Evolutionary conservation across 2,888 invertebrate genomes (phyloP).

Genomic region (Drosophila multiciliata): DNA sequence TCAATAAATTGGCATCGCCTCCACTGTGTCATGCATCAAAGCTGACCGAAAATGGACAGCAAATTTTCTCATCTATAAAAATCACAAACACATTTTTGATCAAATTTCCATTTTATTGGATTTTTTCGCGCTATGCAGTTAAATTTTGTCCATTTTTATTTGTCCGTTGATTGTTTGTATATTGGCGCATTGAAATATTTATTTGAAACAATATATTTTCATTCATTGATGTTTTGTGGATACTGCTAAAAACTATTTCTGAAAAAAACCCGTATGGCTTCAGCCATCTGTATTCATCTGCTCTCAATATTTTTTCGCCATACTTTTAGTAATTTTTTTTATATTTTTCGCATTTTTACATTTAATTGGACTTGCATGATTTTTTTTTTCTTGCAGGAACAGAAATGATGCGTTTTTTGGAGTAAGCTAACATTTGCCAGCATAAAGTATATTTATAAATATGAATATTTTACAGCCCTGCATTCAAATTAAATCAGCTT

Average conservation of each 20-base stretch:
- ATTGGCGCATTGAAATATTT: slow-evolving; percentile 54
- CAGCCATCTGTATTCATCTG: slow-evolving; percentile 23
- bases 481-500: background rate
- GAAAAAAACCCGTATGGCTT: slow-evolving; percentile 31
- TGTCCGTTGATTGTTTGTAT: slow-evolving; percentile 47
- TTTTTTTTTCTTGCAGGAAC: slow-evolving; percentile 11
- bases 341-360: slow-evolving; percentile 5
- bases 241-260: slow-evolving; percentile 37
- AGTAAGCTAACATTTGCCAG: background rate
- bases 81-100: slow-evolving; percentile 48
- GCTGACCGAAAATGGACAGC: slow-evolving; percentile 49
- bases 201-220: slow-evolving; percentile 39
- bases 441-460: background rate
- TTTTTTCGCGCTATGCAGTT: slow-evolving; percentile 14
- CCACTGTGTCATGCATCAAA: slow-evolving; percentile 47
- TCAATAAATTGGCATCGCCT: slow-evolving; percentile 32
- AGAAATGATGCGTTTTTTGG: slow-evolving; percentile 19
- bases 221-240: slow-evolving; percentile 53
- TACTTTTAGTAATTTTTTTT: slow-evolving; percentile 14
- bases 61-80: slow-evolving; percentile 58
- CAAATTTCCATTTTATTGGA: slow-evolving; percentile 27
- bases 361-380: slow-evolving; percentile 43
- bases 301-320: slow-evolving; percentile 12
- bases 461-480: background rate
- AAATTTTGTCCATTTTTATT: slow-evolving; percentile 5